Base-by-base conservation (phyloP, 2,797 vertebrate species). In the Muscicapa comitata region DNA sequence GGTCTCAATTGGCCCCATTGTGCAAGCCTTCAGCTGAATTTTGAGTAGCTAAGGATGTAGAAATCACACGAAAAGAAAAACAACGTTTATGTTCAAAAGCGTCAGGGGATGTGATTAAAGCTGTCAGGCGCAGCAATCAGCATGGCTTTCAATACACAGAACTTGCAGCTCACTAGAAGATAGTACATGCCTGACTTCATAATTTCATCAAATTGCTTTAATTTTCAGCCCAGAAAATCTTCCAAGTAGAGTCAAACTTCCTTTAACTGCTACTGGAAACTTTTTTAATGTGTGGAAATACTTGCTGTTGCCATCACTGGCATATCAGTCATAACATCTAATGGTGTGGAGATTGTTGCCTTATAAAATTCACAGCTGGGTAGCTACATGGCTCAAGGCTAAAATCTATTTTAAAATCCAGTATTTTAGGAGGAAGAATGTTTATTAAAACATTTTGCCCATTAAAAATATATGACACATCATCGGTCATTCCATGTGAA, bases 321-420 rank as follows among this genome's bases (percentile, higher is more conserved):
- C 81, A 35, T 94, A 97, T 97, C 96, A 97, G 96, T 97, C 97
- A 91, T 98, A 98, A 98, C 97, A 97, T 97, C 97, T 98, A 98
- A 98, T 97, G 97, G 97, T 97, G 97, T 98, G 96, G 96, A 97
- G 97, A 98, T 98, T 97, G 98, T 96, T 97, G 97, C 97, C 95
- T 97, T 98, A 98, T 98, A 97, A 98, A 98, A 98, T 97, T 98
- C 98, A 98, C 98, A 98, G 98, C 98, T 98, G 98, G 98, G 95
- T 97, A 97, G 97, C 98, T 98, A 97, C 95, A 98, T 98, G 96
- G 98, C 98, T 98, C 97, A 98, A 98, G 98, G 98, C 98, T 98
- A 98, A 97, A 98, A 92, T 91, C 96, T 97, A 97, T 97, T 98
- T 97, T 96, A 96, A 97, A 97, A 97, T 77, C 78, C 94, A 86